phyloP scores from a whole-genome alignment of 2,888 invertebrate genomes.

The Kuschelorhynchus macadamiae region DNA sequence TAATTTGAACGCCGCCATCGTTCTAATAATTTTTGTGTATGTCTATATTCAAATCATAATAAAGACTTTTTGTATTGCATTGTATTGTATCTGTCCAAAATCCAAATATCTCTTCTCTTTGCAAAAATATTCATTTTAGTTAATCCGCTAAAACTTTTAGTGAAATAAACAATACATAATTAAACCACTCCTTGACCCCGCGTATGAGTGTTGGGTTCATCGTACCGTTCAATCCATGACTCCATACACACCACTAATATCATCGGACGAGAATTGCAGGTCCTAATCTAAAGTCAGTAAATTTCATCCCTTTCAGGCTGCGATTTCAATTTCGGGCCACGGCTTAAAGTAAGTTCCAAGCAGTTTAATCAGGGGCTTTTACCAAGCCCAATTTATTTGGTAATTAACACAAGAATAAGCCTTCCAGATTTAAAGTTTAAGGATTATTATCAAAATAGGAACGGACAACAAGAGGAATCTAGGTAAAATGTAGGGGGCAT shows the following conservation, averaged over 20 bases:
- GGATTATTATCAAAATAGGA: constrained; percentile 43
- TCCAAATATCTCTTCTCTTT: too few species aligned
- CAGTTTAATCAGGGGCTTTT: constrained; percentile 48
- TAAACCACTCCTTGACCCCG: too few species aligned
- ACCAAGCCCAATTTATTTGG: constrained; percentile 49
- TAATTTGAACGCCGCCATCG: too few species aligned
- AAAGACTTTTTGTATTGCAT: too few species aligned
- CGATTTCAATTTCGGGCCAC: constrained; percentile 46
- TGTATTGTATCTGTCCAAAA: too few species aligned
- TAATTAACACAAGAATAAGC: constrained; percentile 50
- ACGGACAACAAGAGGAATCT: constrained; percentile 35
- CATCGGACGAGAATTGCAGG: constrained; percentile 14
- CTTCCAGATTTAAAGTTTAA: constrained; percentile 43
- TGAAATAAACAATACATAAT: too few species aligned
- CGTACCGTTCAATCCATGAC: neutral
- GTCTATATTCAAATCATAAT: too few species aligned
- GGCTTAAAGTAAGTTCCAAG: constrained; percentile 47
- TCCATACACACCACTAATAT: neutral
- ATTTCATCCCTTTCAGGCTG: constrained; percentile 39
- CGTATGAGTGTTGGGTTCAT: too few species aligned
- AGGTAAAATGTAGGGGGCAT: constrained; percentile 31
- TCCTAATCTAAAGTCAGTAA: constrained; percentile 43
- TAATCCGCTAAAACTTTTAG: too few species aligned
- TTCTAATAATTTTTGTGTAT: too few species aligned
- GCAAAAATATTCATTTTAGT: too few species aligned